phyloP scores from a whole-genome alignment of 2,797 vertebrate genomes.

The Molossus molossus region DNA sequence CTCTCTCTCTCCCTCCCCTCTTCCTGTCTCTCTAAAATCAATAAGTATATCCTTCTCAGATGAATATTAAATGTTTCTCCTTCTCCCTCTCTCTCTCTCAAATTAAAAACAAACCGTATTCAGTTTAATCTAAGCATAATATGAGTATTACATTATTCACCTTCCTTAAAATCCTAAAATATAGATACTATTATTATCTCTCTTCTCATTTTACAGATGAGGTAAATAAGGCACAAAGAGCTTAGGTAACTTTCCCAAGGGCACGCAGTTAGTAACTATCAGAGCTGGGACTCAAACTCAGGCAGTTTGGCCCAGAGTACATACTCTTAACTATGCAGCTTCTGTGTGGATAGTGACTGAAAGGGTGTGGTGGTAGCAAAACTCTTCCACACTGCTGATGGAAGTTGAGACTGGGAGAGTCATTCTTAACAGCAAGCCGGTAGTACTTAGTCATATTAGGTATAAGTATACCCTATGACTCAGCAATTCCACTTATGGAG shows the following conservation, averaged over 20 bases:
- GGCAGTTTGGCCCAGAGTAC: neutral
- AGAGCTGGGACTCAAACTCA: neutral
- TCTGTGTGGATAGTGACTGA: neutral
- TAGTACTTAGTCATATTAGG: neutral
- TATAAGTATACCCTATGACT: slow-evolving; percentile 47
- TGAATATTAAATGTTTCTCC: too few species aligned
- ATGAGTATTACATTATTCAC: neutral
- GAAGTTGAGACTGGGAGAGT: neutral
- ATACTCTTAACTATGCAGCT: neutral
- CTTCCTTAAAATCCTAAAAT: slow-evolving; percentile 33
- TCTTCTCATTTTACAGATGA: slow-evolving; percentile 62
- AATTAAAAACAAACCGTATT: neutral
- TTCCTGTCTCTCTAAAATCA: too few species aligned
- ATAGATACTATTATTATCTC: slow-evolving; percentile 60
- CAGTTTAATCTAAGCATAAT: neutral
- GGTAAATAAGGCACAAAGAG: slow-evolving; percentile 42
- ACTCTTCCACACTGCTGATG: neutral
- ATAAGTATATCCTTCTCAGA: too few species aligned
- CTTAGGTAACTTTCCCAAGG: slow-evolving; percentile 59
- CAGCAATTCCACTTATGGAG: slow-evolving; percentile 53
- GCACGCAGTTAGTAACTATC: neutral
- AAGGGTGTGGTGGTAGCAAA: neutral
- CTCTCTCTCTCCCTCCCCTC: too few species aligned
- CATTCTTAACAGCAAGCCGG: neutral
- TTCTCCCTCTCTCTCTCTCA: neutral